phyloP scores from a whole-genome alignment of 1,140 invertebrate genomes.

The Habropoda laboriosa region DNA sequence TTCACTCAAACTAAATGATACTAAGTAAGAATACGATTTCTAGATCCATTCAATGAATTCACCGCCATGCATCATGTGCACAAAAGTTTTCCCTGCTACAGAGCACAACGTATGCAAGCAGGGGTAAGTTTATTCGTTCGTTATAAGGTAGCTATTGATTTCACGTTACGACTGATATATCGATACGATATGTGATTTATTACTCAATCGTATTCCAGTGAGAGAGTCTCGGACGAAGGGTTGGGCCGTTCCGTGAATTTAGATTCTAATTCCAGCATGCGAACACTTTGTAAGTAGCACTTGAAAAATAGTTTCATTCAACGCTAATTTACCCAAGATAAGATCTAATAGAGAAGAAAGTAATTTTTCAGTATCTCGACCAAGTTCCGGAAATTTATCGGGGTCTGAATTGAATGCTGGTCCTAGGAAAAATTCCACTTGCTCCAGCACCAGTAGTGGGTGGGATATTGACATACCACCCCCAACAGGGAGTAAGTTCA shows the following conservation, averaged over 20 bases:
- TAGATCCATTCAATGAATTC: conserved; percentile 88
- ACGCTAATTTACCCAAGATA: background rate
- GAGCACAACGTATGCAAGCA: conserved; percentile 77
- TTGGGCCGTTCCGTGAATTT: conserved; percentile 65
- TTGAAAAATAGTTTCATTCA: background rate
- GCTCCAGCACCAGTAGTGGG: conserved; percentile 75
- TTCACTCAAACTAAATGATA: too few species aligned
- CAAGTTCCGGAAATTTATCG: conserved; percentile 75
- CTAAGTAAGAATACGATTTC: too few species aligned
- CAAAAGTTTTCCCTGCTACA: conserved; percentile 86
- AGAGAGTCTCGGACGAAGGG: conserved; percentile 71
- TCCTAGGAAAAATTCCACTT: conserved; percentile 73
- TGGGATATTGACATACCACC: conserved; percentile 75
- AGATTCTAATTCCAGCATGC: conserved; percentile 71
- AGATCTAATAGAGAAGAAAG: background rate
- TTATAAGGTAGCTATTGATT: conserved; percentile 9
- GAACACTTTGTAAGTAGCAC: conserved; percentile 68
- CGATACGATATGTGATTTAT: conserved; percentile 9
- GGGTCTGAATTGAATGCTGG: conserved; percentile 68
- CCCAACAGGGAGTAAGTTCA: conserved; percentile 70
- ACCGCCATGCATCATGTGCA: conserved; percentile 88
- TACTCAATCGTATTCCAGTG: conserved; percentile 61
- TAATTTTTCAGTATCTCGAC: conserved; percentile 69
- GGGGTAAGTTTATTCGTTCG: conserved; percentile 64
- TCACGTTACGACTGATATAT: background rate